Conservation (phyloP, 2,797 vertebrate genomes). For the Phrynocephalus guinanensis region DNA sequence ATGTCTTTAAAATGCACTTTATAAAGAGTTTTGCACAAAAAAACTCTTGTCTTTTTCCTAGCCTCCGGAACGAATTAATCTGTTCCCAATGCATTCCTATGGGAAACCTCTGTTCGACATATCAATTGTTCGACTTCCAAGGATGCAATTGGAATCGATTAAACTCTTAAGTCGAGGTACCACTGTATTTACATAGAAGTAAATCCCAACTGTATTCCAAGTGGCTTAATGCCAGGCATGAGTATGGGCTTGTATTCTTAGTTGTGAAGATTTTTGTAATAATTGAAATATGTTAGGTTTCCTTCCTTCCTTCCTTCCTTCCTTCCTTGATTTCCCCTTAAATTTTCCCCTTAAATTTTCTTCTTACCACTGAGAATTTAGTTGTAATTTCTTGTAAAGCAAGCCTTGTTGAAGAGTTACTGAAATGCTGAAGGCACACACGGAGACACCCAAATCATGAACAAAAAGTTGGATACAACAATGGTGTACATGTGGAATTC, state of each 20-base stretch:
- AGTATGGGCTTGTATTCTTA: neutral
- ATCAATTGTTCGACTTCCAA: too few relatives aligned
- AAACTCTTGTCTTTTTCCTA: too few relatives aligned
- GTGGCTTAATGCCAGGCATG: neutral
- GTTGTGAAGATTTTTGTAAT: neutral
- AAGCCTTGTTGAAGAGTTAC: conserved; percentile 2
- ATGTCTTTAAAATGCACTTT: too few relatives aligned
- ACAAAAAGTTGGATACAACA: neutral
- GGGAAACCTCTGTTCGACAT: too few relatives aligned
- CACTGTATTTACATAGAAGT: neutral
- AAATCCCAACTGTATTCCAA: neutral
- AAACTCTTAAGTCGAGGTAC: too few relatives aligned
- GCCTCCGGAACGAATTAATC: too few relatives aligned
- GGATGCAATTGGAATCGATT: too few relatives aligned
- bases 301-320: neutral
- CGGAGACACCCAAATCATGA: neutral
- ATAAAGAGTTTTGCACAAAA: too few relatives aligned
- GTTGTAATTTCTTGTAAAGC: neutral
- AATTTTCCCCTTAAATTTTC: neutral
- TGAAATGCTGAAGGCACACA: neutral
- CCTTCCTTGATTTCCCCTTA: too few relatives aligned
- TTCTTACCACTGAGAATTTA: neutral
- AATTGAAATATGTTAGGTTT: neutral
- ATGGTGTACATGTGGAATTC: too few relatives aligned
- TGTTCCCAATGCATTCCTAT: too few relatives aligned